Evolutionary conservation across 1,140 invertebrate genomes (phyloP), one percentile per base, ranked within the genome.

Genomic region (Ips typographus): DNA sequence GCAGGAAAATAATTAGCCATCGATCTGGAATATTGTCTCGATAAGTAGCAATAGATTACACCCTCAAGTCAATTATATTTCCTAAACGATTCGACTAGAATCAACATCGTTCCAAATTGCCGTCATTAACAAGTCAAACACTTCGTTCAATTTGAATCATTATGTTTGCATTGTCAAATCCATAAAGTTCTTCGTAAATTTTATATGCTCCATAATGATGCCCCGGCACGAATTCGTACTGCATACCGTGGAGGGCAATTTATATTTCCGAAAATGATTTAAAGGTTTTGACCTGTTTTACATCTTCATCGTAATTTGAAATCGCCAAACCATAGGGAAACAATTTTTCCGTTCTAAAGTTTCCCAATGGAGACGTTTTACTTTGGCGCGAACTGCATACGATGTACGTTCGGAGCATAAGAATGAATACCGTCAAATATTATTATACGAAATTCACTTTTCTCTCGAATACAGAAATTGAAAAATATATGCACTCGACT

Each of bases 41-140:
- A 40, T 65, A 65, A 65, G 37, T 65, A 37, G 62, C 62, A 47
- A 65, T 65, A 65, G 55, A 65, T 65, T 65, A 53, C 52, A 41
- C 62, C 38, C 62, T 65, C 55, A 22, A 22, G 62, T 47, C 62
- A 65, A 65, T 65, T 64, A 64, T 55, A 65, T 56, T 47, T 65
- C 36, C 44, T 65, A 47, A 65, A 55, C 62, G 39, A 22, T 65
- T 65, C 62, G 62, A 39, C 51, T 65, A 39, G 42, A 39, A 51
- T 65, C 43, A 65, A 65, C 47, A 61, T 5, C 49, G 8, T 6
- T 56, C 22, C 7, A 61, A 43, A 41, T 61, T 49, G 22, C 22
- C 59, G 59, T 61, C 43, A 61, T 61, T 22, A 22, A 22, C 8
- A 49, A 8, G n/a, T 41, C 59, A 61, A 61, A 61, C 59, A 61